Conservation (phyloP, 2,888 invertebrate species). For the Entomobrya proxima region DNA sequence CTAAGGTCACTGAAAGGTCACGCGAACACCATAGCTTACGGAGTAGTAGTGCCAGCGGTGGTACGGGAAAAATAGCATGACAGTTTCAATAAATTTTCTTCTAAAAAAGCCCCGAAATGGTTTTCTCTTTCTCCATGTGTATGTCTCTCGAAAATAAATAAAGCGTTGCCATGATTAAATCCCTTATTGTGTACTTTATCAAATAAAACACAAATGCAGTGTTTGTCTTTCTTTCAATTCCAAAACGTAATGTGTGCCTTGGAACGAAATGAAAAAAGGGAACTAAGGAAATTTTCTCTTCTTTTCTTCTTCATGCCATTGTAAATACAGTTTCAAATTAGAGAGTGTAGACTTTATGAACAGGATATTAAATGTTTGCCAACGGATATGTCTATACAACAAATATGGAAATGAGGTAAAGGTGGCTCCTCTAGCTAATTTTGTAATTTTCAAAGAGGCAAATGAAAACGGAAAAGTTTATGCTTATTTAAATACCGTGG, state of each 20-base stretch:
- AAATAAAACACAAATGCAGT: neutral
- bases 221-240: neutral
- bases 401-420: neutral
- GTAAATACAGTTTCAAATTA: neutral
- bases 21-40: neutral
- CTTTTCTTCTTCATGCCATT: neutral
- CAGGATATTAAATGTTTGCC: neutral
- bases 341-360: neutral
- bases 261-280: neutral
- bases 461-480: neutral
- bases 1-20: no score
- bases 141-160: neutral
- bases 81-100: constrained; percentile 21
- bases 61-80: constrained; percentile 1
- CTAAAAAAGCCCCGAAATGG: neutral
- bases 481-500: neutral
- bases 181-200: neutral
- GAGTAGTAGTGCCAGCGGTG: no score
- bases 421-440: neutral
- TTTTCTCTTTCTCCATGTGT: no score
- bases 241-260: neutral
- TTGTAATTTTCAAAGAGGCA: neutral
- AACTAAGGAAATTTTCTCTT: no score
- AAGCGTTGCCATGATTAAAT: neutral
- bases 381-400: neutral